Percentiles rank a stretch among this genome's conserved stretches.
phyloP scores from a whole-genome alignment of 2,797 vertebrate species.

The Ctenochaetus hawaiiensis region DNA sequence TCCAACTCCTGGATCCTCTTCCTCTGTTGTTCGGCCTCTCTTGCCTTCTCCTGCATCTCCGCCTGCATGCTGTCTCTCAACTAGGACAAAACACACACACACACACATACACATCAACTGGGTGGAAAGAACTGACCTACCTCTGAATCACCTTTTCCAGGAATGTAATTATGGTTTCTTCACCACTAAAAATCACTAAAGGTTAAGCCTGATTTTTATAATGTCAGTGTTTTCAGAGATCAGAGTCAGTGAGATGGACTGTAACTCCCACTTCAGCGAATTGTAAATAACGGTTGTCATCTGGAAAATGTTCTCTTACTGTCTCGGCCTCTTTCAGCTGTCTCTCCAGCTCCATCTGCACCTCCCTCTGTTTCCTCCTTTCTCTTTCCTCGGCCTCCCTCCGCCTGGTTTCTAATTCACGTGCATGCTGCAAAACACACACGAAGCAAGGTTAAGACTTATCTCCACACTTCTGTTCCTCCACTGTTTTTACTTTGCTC shows the following conservation, averaged over 20 bases:
- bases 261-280: conserved; percentile 39
- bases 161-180: conserved; percentile 36
- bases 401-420: conserved; percentile 76
- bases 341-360: conserved; percentile 82
- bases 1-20: conserved; percentile 85
- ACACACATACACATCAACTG: conserved; percentile 11
- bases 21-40: conserved; percentile 82
- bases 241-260: conserved; percentile 21
- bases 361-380: conserved; percentile 76
- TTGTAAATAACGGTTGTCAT: conserved; percentile 39
- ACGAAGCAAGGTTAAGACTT: neutral
- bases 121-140: conserved; percentile 51
- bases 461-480: too few relatives aligned
- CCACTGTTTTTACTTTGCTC: neutral
- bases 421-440: conserved; percentile 71
- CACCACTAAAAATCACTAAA: conserved; percentile 43
- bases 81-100: conserved; percentile 52
- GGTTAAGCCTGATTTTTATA: conserved; percentile 53
- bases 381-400: conserved; percentile 78
- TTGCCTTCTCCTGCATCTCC: conserved; percentile 82
- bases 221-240: conserved; percentile 41
- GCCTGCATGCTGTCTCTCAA: conserved; percentile 80
- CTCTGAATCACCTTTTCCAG: conserved; percentile 57
- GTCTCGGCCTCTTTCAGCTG: conserved; percentile 81
- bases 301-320: conserved; percentile 58